Percentiles rank a stretch among this genome's conserved stretches.
phyloP scores from a whole-genome alignment of 2,113 vertebrate species.

The Lampris incognitus region DNA sequence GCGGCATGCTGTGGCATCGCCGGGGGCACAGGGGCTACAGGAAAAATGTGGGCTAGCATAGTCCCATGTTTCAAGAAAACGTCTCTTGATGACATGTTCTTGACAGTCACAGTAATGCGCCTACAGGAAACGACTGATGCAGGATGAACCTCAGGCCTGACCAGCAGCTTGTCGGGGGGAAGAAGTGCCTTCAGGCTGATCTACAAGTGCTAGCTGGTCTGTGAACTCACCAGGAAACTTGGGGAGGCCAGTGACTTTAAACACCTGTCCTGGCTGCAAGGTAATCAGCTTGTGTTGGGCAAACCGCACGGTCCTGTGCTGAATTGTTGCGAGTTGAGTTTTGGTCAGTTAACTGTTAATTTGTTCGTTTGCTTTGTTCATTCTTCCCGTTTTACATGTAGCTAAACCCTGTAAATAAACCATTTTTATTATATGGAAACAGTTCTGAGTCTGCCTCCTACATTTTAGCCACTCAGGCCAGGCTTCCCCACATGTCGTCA shows the following conservation, averaged over 20 bases:
- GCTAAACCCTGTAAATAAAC: too few relatives aligned
- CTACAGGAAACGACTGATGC: neutral
- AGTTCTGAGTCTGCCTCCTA: too few relatives aligned
- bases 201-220: conserved; percentile 12
- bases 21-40: conserved; percentile 1
- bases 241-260: neutral
- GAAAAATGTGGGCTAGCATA: conserved; percentile 15
- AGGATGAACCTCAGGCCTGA: conserved; percentile 35
- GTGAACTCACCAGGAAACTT: conserved; percentile 16
- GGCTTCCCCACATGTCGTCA: too few relatives aligned
- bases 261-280: neutral
- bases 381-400: too few relatives aligned
- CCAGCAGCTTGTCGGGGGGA: neutral
- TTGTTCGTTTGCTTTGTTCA: too few relatives aligned
- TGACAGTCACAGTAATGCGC: conserved; percentile 4
- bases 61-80: conserved; percentile 10
- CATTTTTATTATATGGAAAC: too few relatives aligned
- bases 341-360: too few relatives aligned
- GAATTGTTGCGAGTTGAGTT: too few relatives aligned
- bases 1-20: neutral
- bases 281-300: too few relatives aligned
- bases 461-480: too few relatives aligned
- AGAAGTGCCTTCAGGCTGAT: neutral
- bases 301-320: too few relatives aligned
- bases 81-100: conserved; percentile 15